A percentile compares a stretch with the other conserved stretches of the same genome.
These are phyloP conservation scores for Thelaira solivaga DNA, from an alignment of 2,888 invertebrate genomes.

Conservation along the genomic window DNA sequence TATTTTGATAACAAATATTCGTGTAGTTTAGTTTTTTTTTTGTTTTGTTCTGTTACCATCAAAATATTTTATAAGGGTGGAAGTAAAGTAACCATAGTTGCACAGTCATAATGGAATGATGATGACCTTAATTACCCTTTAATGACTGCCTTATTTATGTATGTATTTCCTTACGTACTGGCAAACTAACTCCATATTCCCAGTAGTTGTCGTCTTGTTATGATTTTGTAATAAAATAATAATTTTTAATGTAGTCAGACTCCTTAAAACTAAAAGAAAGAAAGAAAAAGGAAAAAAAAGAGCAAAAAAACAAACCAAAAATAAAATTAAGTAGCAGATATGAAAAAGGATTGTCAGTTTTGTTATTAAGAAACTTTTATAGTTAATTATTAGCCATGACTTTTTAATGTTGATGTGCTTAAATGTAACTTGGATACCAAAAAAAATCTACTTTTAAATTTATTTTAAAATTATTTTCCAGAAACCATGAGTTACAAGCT, in stretches of 20 bases:
- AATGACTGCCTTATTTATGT: slow-evolving; percentile 55
- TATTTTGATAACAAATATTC: slow-evolving; percentile 31
- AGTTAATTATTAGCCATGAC: slow-evolving; percentile 48
- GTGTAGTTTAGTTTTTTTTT: slow-evolving; percentile 7
- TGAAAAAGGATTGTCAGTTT: slow-evolving; percentile 25
- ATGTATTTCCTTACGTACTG: slow-evolving; percentile 16
- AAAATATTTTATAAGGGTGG: background rate
- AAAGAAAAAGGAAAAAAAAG: background rate
- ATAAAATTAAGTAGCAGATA: background rate
- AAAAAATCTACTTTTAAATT: too few relatives aligned
- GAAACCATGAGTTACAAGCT: too few relatives aligned
- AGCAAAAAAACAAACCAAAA: background rate
- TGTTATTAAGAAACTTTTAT: slow-evolving; percentile 29
- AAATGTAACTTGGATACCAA: background rate
- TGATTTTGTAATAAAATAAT: slow-evolving; percentile 35
- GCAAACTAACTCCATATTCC: slow-evolving; percentile 10
- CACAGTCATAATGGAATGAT: slow-evolving; percentile 41
- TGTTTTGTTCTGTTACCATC: background rate
- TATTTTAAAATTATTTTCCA: too few relatives aligned
- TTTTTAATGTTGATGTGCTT: slow-evolving; percentile 8
- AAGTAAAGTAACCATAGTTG: slow-evolving; percentile 7
- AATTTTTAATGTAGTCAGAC: slow-evolving; percentile 18
- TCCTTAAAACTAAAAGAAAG: background rate
- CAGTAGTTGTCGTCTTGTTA: slow-evolving; percentile 12
- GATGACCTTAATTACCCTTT: slow-evolving; percentile 61